Base-by-base conservation (phyloP, 2,797 vertebrate species). In the Novumbra hubbsi region DNA sequence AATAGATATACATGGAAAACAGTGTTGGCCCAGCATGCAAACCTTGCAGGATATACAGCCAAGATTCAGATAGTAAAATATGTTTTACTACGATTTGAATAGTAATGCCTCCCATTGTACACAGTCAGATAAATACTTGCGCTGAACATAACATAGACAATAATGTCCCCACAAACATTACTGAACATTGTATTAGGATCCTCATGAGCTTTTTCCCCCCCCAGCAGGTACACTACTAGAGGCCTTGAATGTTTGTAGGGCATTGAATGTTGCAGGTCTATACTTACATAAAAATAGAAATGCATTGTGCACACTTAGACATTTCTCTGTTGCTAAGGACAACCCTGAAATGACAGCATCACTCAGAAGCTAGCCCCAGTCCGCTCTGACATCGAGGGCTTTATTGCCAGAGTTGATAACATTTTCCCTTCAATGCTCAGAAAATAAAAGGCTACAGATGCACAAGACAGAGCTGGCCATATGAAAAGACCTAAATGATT, bases 351-450 rank as follows among this genome's bases (percentile, higher is more conserved):
- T 78, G 83, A 84, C 63, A 65, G 71, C 80, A 28, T 49, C 68
- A 67, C 72, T 64, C 28, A 70, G 64, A 79, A 78, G 62, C 70
- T 74, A 74, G 78, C 77, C 71, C 81, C 55, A 14, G 55, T 60
- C 79, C 84, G 74, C 73, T 84, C 77, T 77, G 74, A 83, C 83
- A 72, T 63, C 5, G 80, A 79, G 65, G 63, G 32, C 73, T 60
- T 73, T 38, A 48, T 76, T 77, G 69, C 27, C 3, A 0, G 57
- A 82, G 85, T 91, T 83, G 75, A 83, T 70, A 82, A 78, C 80
- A 77, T 76, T 60, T 73, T 77, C 67, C 77, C 41, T 76, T 28
- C 69, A 32, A n/a, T 24, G n/a, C 68, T 67, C 27, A 75, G 41
- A 45, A 69, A 74, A 48, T 16, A 75, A 70, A 68, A 7, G 63